Evolutionary conservation across 2,888 invertebrate genomes (phyloP).

Genomic region (Aquatica leii): DNA sequence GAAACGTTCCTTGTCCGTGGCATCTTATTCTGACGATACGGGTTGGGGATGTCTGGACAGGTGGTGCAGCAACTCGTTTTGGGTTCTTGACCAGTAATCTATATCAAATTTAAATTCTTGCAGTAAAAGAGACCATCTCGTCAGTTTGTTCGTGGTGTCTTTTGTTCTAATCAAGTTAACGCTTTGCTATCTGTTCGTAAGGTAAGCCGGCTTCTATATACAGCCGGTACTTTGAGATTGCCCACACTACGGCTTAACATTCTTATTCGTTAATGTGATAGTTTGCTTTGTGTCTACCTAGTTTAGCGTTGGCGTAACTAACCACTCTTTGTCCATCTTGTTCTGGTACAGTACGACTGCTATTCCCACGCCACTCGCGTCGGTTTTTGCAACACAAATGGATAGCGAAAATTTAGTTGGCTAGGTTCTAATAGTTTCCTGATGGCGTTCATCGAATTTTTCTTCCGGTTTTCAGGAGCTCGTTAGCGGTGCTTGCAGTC

Average conservation of each 20-base stretch:
- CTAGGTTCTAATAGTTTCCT: conserved; percentile 28
- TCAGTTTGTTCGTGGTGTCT: too few species aligned
- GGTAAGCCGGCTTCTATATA: too few species aligned
- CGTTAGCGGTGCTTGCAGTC: conserved; percentile 39
- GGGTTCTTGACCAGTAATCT: too few species aligned
- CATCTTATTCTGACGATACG: conserved; percentile 34
- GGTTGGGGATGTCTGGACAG: conserved; percentile 36
- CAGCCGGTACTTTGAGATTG: conserved; percentile 39
- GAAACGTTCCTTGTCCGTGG: neutral
- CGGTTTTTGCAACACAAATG: conserved; percentile 41
- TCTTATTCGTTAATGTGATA: too few species aligned
- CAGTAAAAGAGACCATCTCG: too few species aligned
- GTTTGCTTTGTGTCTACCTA: conserved; percentile 39
- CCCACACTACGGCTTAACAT: conserved; percentile 43
- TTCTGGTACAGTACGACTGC: conserved; percentile 43
- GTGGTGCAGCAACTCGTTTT: too few species aligned
- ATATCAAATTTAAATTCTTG: too few species aligned
- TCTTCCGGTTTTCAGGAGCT: conserved; percentile 19
- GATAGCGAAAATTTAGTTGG: conserved; percentile 29
- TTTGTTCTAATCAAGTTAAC: too few species aligned
- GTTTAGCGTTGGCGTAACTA: conserved; percentile 30
- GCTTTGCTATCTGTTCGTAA: too few species aligned
- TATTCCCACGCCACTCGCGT: conserved; percentile 39
- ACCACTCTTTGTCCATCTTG: too few species aligned
- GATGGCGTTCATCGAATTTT: neutral